Evolutionary conservation across 2,888 invertebrate genomes (phyloP).

Genomic region (Ephialtes manifestator): DNA sequence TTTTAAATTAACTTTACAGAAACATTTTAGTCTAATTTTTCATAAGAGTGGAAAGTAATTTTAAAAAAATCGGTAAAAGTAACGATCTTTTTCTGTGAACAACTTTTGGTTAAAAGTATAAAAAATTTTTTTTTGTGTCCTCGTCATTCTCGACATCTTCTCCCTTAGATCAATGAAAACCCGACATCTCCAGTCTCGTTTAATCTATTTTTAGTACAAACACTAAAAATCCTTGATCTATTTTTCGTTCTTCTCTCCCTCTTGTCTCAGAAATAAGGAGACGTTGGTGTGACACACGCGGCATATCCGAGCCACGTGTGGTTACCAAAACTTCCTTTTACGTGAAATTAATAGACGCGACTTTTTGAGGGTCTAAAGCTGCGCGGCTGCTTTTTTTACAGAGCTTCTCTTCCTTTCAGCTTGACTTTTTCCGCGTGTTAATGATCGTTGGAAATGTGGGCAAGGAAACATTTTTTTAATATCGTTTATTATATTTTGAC

Average conservation of each 20-base stretch:
- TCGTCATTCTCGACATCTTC: constrained; percentile 1
- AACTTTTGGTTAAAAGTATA: too few species aligned
- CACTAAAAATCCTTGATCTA: constrained; percentile 36
- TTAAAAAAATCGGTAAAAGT: too few species aligned
- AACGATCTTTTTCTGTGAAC: too few species aligned
- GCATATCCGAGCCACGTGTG: constrained; percentile 47
- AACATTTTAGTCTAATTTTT: too few species aligned
- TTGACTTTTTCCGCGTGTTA: constrained; percentile 53
- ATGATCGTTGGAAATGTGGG: constrained; percentile 59
- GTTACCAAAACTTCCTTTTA: constrained; percentile 59
- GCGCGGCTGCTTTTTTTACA: constrained; percentile 14
- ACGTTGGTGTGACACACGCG: not conserved
- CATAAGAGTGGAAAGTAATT: too few species aligned
- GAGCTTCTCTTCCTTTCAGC: constrained; percentile 52
- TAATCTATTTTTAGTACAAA: constrained; percentile 64
- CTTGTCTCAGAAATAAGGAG: constrained; percentile 23
- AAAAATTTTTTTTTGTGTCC: not conserved
- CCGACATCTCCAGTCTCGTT: constrained; percentile 33
- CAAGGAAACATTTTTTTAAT: constrained; percentile 30
- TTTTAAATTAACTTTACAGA: too few species aligned
- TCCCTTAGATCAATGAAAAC: constrained; percentile 54
- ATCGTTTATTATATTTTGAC: constrained; percentile 1
- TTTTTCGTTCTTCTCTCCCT: constrained; percentile 14
- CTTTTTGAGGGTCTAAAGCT: constrained; percentile 3
- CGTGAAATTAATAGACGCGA: constrained; percentile 61